Percentiles rank a stretch among this genome's conserved stretches.
These are phyloP conservation scores for Lycocerus yunnanus DNA, from an alignment of 2,888 invertebrate species.

Conservation along the genomic window DNA sequence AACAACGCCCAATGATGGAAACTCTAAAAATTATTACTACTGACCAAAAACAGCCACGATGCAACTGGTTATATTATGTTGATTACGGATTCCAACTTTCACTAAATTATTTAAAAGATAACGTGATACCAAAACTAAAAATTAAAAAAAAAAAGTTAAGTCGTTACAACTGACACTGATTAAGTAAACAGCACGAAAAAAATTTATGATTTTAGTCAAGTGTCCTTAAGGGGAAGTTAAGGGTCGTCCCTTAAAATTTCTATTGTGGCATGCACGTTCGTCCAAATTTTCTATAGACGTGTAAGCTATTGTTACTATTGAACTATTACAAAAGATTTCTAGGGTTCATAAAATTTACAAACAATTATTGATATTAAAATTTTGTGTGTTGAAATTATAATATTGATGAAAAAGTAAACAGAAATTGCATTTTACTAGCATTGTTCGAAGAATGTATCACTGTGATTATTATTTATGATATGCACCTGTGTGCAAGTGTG, in stretches of 20 bases:
- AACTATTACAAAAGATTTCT: neutral
- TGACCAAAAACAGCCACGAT: neutral
- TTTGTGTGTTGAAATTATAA: neutral
- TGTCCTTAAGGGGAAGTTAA: neutral
- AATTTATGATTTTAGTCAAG: neutral
- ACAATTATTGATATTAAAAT: neutral
- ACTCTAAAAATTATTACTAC: neutral
- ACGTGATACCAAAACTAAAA: neutral
- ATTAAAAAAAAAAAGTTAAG: neutral
- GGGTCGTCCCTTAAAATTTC: neutral
- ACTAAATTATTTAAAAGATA: neutral
- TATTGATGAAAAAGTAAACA: neutral
- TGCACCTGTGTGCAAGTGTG: slow-evolving; percentile 25
- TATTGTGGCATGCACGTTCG: neutral
- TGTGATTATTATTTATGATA: slow-evolving; percentile 23
- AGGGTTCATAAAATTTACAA: neutral
- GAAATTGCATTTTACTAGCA: slow-evolving; percentile 2
- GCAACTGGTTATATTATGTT: neutral
- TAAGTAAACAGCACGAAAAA: neutral
- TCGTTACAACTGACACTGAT: neutral
- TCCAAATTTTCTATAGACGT: neutral
- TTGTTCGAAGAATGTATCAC: slow-evolving; percentile 12
- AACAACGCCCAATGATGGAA: neutral
- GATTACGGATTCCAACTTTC: neutral
- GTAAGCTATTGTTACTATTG: neutral